These are phyloP conservation scores for Semicossyphus pulcher DNA, from an alignment of 2,113 vertebrate genomes.

Conservation along the genomic window DNA sequence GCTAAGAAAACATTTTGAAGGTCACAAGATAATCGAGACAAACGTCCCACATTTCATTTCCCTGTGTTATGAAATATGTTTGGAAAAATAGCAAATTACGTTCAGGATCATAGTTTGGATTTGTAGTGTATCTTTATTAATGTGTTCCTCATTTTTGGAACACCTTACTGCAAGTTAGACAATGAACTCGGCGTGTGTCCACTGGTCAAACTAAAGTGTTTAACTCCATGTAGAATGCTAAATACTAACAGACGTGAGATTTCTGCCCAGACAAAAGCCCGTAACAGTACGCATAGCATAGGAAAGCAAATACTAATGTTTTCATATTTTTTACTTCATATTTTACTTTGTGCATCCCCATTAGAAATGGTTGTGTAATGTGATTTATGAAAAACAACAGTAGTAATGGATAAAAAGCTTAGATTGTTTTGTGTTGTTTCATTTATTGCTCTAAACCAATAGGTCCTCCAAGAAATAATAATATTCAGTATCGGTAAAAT, in stretches of 20 bases:
- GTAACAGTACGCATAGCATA: conserved; percentile 42
- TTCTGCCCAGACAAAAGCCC: conserved; percentile 45
- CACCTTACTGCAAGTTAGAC: conserved; percentile 36
- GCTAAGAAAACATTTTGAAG: conserved; percentile 4
- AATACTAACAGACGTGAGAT: conserved; percentile 55
- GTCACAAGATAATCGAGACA: background rate
- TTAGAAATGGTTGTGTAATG: conserved; percentile 66
- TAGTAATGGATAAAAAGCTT: conserved; percentile 61
- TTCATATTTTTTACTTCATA: conserved; percentile 39
- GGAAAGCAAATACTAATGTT: conserved; percentile 57
- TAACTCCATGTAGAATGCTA: conserved; percentile 49
- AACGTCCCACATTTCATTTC: conserved; percentile 22
- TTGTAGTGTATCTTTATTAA: conserved; percentile 20
- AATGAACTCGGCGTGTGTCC: conserved; percentile 16
- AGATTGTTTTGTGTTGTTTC: conserved; percentile 68
- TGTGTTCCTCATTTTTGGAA: conserved; percentile 22
- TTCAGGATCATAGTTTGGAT: conserved; percentile 33
- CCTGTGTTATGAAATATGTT: conserved; percentile 12
- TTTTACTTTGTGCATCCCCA: conserved; percentile 65
- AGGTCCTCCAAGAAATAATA: conserved; percentile 22
- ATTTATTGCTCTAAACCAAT: conserved; percentile 61
- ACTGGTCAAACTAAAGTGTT: conserved; percentile 34
- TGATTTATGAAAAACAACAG: conserved; percentile 54
- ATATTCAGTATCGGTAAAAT: conserved; percentile 44
- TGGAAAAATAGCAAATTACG: background rate